Base-by-base conservation (phyloP, 2,113 vertebrate genomes). In the Romanogobio albipinnatus region DNA sequence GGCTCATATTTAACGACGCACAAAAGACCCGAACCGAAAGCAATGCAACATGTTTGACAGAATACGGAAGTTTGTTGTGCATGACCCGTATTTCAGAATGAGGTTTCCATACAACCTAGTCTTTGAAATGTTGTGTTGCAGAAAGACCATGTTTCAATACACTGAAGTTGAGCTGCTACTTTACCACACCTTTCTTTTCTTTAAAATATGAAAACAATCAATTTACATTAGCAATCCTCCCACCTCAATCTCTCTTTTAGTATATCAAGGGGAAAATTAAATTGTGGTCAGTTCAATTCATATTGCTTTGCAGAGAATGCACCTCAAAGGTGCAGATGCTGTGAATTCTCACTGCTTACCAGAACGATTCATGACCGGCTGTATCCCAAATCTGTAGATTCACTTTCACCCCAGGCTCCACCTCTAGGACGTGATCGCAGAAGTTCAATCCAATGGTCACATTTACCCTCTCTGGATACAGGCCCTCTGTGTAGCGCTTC, bases 341-440 rank as follows among this genome's bases (percentile, higher is more conserved):
- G 9, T 71, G 39, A 3, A n/a, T 45, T 71, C 39, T 45, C 36
- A 22, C 9, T 33, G 26, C 74, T 76, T 33, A 76, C 74, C 74
- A 76, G 33, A 5, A 76, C 77, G 95, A 88, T 26, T 76, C 3
- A 53, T 51, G 49, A 53, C 73, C 47, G 0, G 96, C 96, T 10
- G 15, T 33, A 76, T 76, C 74, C 2, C 8, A 76, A 76, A 76
- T 51, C 15, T 56, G 14, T 29, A 76, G 49, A 4, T 53, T 5
- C 51, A 76, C 13, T 76, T 24, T 56, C 24, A 76, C 49, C 15
- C 26, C 49, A 0, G 74, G 26, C 8, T 76, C 49, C 26, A 56
- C 74, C 14, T 76, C 74, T 56, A 56, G 26, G 26, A 29, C 29
- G 26, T 76, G 74, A 33, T 0, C 2, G 4, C 26, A 5, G 24